These are phyloP conservation scores for Squalus acanthias DNA, from an alignment of 2,797 vertebrate species.

Conservation along the genomic window DNA sequence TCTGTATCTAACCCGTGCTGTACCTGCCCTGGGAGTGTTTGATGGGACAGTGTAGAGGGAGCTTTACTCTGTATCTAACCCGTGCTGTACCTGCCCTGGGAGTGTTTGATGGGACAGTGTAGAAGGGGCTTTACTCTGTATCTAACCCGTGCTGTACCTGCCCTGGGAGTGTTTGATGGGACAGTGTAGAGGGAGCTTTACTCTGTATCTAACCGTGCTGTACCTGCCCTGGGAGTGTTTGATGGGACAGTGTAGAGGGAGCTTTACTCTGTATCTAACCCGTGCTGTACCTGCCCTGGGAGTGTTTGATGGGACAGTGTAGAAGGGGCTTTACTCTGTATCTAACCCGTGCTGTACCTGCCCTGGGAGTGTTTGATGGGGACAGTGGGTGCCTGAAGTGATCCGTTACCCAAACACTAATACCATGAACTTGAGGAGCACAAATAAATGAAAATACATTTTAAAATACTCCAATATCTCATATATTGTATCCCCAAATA, in stretches of 20 bases:
- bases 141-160: not conserved
- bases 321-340: not conserved
- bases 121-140: not conserved
- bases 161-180: not conserved
- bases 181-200: not conserved
- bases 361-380: not conserved
- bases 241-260: not conserved
- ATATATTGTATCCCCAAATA: not conserved
- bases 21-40: not conserved
- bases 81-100: not conserved
- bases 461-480: not conserved
- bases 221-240: not conserved
- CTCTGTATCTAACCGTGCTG: too few relatives aligned
- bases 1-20: not conserved
- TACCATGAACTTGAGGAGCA: not conserved
- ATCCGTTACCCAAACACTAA: not conserved
- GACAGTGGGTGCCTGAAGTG: not conserved
- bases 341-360: not conserved
- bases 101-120: not conserved
- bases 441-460: not conserved
- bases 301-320: not conserved
- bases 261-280: too few relatives aligned
- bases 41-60: not conserved
- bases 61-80: too few relatives aligned
- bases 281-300: not conserved